Evolutionary conservation across 1,140 invertebrate species (phyloP).

Genomic region (Zaprionus nigranus): DNA sequence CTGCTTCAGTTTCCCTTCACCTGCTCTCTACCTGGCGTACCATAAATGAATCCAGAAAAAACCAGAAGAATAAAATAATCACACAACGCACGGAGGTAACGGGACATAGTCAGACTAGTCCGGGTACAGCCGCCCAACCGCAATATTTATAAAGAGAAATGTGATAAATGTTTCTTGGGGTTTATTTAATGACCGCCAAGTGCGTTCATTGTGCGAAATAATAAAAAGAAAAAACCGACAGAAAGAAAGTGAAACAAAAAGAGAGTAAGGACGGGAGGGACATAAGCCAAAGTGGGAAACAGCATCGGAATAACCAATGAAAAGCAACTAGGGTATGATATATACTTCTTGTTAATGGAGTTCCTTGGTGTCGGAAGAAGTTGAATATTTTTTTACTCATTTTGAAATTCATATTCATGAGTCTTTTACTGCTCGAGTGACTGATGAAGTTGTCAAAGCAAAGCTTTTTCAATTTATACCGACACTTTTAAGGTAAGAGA

Average conservation of each 20-base stretch:
- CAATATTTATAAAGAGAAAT: constrained; percentile 68
- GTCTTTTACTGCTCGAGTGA: constrained; percentile 51
- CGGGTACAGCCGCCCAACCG: constrained; percentile 3
- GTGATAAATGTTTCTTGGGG: constrained; percentile 79
- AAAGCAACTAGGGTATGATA: constrained; percentile 4
- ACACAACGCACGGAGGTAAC: constrained; percentile 31
- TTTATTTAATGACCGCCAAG: constrained; percentile 77
- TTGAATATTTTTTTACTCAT: constrained; percentile 39
- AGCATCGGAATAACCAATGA: not conserved
- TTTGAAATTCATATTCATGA: constrained; percentile 58
- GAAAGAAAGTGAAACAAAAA: constrained; percentile 10
- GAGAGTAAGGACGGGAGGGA: not conserved
- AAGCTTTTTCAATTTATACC: not conserved
- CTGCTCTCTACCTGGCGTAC: constrained; percentile 62
- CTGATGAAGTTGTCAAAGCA: constrained; percentile 48
- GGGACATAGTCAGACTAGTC: constrained; percentile 27
- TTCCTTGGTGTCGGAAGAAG: constrained; percentile 14
- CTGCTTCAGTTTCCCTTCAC: constrained; percentile 10
- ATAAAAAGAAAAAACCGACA: constrained; percentile 57
- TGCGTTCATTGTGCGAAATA: constrained; percentile 78
- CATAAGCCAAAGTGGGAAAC: constrained; percentile 1
- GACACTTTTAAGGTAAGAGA: not conserved
- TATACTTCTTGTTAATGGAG: constrained; percentile 25
- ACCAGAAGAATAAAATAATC: constrained; percentile 31
- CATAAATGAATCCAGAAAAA: constrained; percentile 71